phyloP scores from a whole-genome alignment of 2,113 vertebrate genomes.

The Brevimyrus niger region DNA sequence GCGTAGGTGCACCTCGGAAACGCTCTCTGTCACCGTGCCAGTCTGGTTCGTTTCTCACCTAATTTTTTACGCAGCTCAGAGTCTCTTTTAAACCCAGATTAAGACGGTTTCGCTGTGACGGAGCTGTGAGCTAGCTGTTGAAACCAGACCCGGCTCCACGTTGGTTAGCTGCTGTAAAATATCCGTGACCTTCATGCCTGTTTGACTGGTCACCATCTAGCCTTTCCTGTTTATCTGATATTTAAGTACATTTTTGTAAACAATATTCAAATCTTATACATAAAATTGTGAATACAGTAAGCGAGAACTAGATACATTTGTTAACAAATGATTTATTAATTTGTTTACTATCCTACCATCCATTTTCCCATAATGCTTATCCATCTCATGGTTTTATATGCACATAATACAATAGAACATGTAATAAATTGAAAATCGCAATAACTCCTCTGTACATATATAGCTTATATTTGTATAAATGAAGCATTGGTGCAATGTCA shows the following conservation, averaged over 20 bases:
- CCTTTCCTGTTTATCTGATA: neutral
- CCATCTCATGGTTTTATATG: neutral
- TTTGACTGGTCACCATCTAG: neutral
- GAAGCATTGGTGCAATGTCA: neutral
- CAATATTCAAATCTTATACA: neutral
- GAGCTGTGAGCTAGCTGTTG: neutral
- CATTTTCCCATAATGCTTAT: neutral
- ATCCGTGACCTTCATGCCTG: neutral
- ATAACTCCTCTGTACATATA: neutral
- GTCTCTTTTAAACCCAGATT: neutral
- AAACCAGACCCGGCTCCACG: neutral
- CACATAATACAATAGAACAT: neutral
- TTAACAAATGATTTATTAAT: neutral
- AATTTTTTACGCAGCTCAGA: neutral
- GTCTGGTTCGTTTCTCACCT: neutral
- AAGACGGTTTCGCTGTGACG: neutral
- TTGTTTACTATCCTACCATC: neutral
- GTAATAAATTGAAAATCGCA: neutral
- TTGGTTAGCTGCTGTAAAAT: neutral
- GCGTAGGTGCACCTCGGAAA: conserved; percentile 61
- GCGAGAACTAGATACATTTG: neutral
- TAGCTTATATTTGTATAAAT: neutral
- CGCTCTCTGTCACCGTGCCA: neutral
- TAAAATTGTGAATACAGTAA: neutral
- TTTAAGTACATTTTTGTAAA: conserved; percentile 1